Conservation (phyloP, 30 jellyfish, hydroid and myxozoan species). For the Turritopsis rubra region DNA sequence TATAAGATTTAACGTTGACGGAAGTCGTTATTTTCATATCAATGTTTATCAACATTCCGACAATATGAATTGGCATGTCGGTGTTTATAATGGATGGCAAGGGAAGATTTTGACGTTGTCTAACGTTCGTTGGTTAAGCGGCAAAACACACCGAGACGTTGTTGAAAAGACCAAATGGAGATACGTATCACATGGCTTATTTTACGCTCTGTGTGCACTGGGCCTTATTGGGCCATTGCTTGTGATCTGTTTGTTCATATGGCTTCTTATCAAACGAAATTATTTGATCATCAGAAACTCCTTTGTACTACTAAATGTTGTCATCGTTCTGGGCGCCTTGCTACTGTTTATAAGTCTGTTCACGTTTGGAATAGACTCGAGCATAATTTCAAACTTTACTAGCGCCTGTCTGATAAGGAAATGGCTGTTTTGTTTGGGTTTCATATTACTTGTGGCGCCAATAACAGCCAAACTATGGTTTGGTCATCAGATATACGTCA, state of each 20-base stretch:
- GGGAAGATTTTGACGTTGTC: neutral
- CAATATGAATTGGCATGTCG: slow-evolving; percentile 24
- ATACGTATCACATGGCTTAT: slow-evolving; percentile 49
- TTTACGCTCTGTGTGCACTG: slow-evolving; percentile 47
- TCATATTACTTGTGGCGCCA: slow-evolving; percentile 58
- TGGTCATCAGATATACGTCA: slow-evolving; percentile 52
- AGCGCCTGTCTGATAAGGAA: slow-evolving; percentile 61
- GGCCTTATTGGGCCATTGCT: slow-evolving; percentile 58
- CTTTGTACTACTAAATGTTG: slow-evolving; percentile 41
- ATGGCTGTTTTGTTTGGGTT: slow-evolving; percentile 73
- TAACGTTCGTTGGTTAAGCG: slow-evolving; percentile 26
- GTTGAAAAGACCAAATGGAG: slow-evolving; percentile 39
- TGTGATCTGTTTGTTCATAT: slow-evolving; percentile 53
- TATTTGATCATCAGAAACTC: slow-evolving; percentile 37
- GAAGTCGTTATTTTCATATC: slow-evolving; percentile 43
- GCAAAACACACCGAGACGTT: slow-evolving; percentile 36
- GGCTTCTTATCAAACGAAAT: slow-evolving; percentile 48
- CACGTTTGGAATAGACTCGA: slow-evolving; percentile 63
- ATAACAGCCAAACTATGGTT: slow-evolving; percentile 53
- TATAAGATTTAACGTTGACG: slow-evolving; percentile 35
- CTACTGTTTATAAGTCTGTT: slow-evolving; percentile 64
- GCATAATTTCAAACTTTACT: slow-evolving; percentile 52
- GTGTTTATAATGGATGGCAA: neutral
- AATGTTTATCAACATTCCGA: slow-evolving; percentile 28
- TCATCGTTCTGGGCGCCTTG: slow-evolving; percentile 70